These are phyloP conservation scores for Gadopsis bispinosus DNA, from an alignment of 2,797 vertebrate genomes.

Conservation along the genomic window DNA sequence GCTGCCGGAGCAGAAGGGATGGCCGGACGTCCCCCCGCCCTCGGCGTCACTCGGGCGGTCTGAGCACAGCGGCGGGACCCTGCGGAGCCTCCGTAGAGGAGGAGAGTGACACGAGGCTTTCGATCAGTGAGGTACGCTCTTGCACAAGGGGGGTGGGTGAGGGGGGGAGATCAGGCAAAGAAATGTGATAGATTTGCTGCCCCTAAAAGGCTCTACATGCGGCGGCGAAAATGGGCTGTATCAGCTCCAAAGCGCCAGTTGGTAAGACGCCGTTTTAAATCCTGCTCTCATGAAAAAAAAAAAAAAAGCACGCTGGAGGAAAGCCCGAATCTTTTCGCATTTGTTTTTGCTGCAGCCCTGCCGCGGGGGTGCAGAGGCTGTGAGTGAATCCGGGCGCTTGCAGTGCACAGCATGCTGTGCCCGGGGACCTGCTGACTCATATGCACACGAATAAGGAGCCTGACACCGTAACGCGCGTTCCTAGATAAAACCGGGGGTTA, in stretches of 20 bases:
- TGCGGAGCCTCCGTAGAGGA: constrained; percentile 69
- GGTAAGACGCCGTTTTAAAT: constrained; percentile 79
- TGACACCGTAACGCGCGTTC: not conserved
- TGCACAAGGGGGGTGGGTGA: constrained; percentile 23
- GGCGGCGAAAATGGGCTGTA: constrained; percentile 88
- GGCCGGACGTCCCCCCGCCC: constrained; percentile 68
- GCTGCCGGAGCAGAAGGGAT: constrained; percentile 61
- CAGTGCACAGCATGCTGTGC: constrained; percentile 63
- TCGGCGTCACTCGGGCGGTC: constrained; percentile 63
- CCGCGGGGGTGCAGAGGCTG: constrained; percentile 47
- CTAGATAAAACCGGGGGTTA: not conserved
- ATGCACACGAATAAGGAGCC: constrained; percentile 14
- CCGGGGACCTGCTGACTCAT: constrained; percentile 62
- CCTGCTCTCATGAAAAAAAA: constrained; percentile 33
- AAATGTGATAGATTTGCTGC: constrained; percentile 34
- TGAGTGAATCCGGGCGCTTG: constrained; percentile 43
- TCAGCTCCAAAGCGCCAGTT: constrained; percentile 83
- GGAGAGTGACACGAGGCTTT: constrained; percentile 62
- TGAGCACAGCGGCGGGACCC: constrained; percentile 71
- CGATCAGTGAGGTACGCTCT: constrained; percentile 80
- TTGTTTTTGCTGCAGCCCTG: constrained; percentile 69
- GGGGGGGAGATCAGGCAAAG: constrained; percentile 28
- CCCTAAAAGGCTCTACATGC: constrained; percentile 61
- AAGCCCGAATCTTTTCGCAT: constrained; percentile 56
- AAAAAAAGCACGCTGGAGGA: constrained; percentile 57